phyloP scores from a whole-genome alignment of 2,113 vertebrate genomes.

The Pavo muticus region DNA sequence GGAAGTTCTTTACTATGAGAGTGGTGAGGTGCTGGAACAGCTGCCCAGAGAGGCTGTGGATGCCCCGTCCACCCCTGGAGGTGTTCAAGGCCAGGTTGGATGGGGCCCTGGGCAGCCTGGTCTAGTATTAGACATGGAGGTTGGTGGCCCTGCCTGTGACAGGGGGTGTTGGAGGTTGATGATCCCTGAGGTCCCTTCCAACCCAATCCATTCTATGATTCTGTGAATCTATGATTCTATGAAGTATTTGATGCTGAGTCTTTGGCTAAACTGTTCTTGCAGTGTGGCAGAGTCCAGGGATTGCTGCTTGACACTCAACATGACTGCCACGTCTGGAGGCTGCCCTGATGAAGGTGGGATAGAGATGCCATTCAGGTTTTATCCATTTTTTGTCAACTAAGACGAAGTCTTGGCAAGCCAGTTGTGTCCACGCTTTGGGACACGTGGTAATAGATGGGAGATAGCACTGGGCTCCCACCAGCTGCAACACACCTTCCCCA shows the following conservation, averaged over 20 bases:
- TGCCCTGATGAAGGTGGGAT: background rate
- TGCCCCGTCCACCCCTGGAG: no score
- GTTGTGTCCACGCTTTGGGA: background rate
- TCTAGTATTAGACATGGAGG: no score
- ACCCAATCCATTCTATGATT: no score
- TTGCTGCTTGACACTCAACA: rapidly evolving
- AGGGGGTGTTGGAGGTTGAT: no score
- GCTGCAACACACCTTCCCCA: background rate
- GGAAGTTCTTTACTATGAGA: no score
- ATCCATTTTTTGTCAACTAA: background rate
- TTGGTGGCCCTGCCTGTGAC: no score
- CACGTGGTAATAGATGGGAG: rapidly evolving
- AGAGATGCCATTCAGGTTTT: background rate
- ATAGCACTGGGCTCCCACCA: background rate
- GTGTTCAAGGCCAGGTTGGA: no score
- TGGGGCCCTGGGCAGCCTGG: no score
- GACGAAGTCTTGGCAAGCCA: background rate
- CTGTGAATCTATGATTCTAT: no score
- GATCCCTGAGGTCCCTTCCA: no score
- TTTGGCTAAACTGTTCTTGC: background rate
- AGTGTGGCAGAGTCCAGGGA: background rate
- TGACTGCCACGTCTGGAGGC: background rate
- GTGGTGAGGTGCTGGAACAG: no score
- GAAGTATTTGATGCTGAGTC: background rate
- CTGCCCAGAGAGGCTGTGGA: no score